A percentile compares a stretch with the other conserved stretches of the same genome.
Evolutionary conservation across 2,113 vertebrate genomes (phyloP).

Genomic region (Emydocephalus ijimae): DNA sequence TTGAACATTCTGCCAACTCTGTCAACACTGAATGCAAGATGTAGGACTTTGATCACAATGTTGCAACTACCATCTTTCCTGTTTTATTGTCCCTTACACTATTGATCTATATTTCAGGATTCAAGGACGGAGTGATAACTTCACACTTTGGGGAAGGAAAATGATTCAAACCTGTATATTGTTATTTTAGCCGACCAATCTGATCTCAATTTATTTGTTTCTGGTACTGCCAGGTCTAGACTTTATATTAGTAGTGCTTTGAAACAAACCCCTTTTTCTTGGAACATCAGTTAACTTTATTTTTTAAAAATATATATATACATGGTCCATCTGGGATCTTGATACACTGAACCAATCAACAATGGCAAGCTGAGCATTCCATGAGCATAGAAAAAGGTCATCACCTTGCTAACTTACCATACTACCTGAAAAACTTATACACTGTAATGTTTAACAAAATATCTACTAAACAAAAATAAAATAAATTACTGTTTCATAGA

Average conservation of each 20-base stretch:
- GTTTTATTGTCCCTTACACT: neutral
- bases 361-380: neutral
- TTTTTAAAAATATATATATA: neutral
- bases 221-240: neutral
- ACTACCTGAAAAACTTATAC: neutral
- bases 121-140: neutral
- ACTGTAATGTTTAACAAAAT: neutral
- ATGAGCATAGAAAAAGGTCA: neutral
- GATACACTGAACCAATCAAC: neutral
- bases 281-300: neutral
- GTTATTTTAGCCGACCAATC: neutral
- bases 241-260: neutral
- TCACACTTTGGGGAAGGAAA: neutral
- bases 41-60: neutral
- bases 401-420: neutral
- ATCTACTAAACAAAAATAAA: neutral
- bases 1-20: neutral
- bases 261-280: neutral
- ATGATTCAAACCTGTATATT: neutral
- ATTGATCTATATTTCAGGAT: neutral
- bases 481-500: neutral
- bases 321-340: neutral
- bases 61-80: neutral
- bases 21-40: neutral
- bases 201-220: neutral